Evolutionary conservation across 2,113 vertebrate species (phyloP).

Genomic region (Pluvialis apricaria): DNA sequence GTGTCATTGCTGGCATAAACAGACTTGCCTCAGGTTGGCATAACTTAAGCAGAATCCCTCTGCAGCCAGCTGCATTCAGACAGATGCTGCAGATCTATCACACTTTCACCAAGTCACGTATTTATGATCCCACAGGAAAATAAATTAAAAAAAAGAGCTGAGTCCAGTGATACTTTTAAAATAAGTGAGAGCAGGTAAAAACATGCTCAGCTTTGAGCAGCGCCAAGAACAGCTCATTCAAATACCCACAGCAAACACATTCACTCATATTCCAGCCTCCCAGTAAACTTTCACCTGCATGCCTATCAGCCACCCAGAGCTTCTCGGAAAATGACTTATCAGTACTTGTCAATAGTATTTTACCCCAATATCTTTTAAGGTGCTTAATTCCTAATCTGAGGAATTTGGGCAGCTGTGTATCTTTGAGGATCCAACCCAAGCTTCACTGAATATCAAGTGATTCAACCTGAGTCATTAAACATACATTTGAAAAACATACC

Average conservation of each 20-base stretch:
- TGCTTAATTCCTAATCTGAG: background rate
- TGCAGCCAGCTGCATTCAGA: background rate
- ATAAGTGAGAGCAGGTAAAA: conserved; percentile 32
- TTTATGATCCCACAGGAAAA: background rate
- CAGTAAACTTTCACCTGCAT: background rate
- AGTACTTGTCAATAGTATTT: background rate
- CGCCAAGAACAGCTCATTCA: background rate
- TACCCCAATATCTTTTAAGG: background rate
- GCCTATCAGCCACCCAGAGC: background rate
- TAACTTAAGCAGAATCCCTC: background rate
- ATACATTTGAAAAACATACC: background rate
- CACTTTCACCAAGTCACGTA: background rate
- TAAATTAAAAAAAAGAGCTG: background rate
- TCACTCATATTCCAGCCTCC: background rate
- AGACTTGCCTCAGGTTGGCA: background rate
- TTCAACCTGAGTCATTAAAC: background rate
- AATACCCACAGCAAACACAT: background rate
- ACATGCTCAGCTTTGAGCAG: background rate
- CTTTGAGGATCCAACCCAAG: background rate
- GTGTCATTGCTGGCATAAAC: background rate
- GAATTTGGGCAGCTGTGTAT: background rate
- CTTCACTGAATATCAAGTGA: background rate
- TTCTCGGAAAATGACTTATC: background rate
- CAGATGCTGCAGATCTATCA: background rate
- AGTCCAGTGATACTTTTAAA: background rate